phyloP scores from a whole-genome alignment of 2,888 invertebrate species.

The Cyaniris semiargus region DNA sequence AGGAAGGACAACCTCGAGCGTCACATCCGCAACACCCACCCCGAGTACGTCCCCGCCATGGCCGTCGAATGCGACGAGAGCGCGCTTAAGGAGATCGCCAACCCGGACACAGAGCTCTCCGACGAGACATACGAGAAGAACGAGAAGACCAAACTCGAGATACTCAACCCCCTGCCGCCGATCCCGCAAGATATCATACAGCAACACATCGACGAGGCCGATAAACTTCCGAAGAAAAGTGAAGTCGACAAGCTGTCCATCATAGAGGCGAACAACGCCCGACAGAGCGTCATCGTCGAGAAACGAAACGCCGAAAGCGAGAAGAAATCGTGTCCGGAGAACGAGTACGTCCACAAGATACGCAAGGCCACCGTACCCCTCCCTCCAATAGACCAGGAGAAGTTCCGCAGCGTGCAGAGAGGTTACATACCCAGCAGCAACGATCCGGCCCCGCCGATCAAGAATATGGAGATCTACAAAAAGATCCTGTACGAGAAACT shows the following conservation, averaged over 20 bases:
- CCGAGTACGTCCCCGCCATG: conserved; percentile 63
- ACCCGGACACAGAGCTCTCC: conserved; percentile 32
- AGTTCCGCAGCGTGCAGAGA: conserved; percentile 54
- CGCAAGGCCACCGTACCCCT: conserved; percentile 63
- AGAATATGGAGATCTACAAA: conserved; percentile 68
- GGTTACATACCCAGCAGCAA: conserved; percentile 39
- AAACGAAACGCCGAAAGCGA: conserved; percentile 49
- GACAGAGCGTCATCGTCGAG: conserved; percentile 73
- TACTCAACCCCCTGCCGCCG: conserved; percentile 65
- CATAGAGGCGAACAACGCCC: conserved; percentile 69
- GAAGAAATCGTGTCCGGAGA: conserved; percentile 50
- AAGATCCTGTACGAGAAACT: conserved; percentile 65
- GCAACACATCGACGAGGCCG: conserved; percentile 51
- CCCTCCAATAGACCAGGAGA: conserved; percentile 68
- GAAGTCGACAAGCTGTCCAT: conserved; percentile 65
- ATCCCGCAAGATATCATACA: conserved; percentile 61
- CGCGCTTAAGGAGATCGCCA: conserved; percentile 53
- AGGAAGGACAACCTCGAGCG: conserved; percentile 89
- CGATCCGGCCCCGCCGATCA: conserved; percentile 56
- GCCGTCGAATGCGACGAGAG: conserved; percentile 63
- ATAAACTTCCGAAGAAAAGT: conserved; percentile 32
- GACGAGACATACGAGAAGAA: conserved; percentile 50
- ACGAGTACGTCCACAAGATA: conserved; percentile 69
- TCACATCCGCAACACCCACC: conserved; percentile 88
- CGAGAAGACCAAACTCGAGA: conserved; percentile 60